Base-by-base conservation (phyloP, 2,113 vertebrate genomes). In the Orientallactaga bullata region DNA sequence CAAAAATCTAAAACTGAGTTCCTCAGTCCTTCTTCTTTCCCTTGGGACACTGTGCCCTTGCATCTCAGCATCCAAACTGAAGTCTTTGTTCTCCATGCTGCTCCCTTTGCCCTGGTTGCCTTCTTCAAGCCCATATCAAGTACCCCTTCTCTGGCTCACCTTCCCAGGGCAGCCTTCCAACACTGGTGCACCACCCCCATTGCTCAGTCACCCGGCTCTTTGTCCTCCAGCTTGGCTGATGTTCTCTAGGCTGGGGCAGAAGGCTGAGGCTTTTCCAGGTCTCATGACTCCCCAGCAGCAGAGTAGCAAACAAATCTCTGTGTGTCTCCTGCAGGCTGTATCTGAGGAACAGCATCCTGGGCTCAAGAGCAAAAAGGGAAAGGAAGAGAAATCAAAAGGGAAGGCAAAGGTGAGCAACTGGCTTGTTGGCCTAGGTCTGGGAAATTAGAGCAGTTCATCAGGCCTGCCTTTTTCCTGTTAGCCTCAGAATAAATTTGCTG, bases 361-460 rank as follows among this genome's bases (percentile, higher is more conserved):
- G 0, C 96, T 97, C 28, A 98, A 97, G 17, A 98, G 97, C 92
- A 96, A 23, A 78, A 96, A 95, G 61, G 95, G 88, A 35, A 96
- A 94, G 55, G 97, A 97, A 51, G 98, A 98, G 24, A 94, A 96
- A 30, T 61, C 95, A 3, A 97, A 96, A 81, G 89, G 88, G 28
- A 98, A 97, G 81, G 66, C 79, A 24, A 97, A 97, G 97, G 98
- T 98, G 28, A 73, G 95, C n/a, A 26, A 26, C 35, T 1, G 9
- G 39, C 3, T 9, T 35, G 88, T 63, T 60, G 7, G 37, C 2
- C 30, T 23, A 16, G 20, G 9, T 32, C 37, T 47, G 13, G 30
- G 4, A 15, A 2, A 10, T 35, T 15, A 2, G 21, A 63, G 39
- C 18, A 23, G 55, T 39, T 89, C 69, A 7, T 80, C 47, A 24